A percentile compares a stretch with the other conserved stretches of the same genome.
Conservation (phyloP, 2,797 vertebrate genomes). For the Acanthis flammea region DNA sequence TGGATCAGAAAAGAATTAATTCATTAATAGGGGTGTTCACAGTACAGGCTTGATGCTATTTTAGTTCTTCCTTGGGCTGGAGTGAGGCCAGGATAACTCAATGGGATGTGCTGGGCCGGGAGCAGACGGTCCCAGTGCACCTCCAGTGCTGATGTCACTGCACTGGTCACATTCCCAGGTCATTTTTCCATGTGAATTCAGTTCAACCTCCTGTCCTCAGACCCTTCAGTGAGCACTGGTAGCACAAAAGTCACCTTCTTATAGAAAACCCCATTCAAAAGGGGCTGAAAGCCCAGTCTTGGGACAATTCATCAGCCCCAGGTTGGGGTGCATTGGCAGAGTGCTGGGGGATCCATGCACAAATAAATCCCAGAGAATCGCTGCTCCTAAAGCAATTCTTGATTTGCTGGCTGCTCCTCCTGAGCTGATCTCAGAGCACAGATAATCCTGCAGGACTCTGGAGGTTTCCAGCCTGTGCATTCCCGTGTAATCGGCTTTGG, state of each 20-base stretch:
- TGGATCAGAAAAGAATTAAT: constrained; percentile 22
- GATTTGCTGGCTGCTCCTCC: neutral
- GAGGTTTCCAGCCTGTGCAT: neutral
- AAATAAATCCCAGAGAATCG: rapidly evolving
- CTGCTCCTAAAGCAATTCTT: neutral
- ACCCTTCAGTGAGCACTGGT: neutral
- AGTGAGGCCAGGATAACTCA: neutral
- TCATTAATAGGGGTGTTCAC: neutral
- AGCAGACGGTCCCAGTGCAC: neutral
- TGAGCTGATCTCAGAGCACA: neutral
- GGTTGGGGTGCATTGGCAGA: rapidly evolving
- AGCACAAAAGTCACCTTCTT: neutral
- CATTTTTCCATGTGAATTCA: neutral
- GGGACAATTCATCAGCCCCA: neutral
- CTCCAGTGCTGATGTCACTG: neutral
- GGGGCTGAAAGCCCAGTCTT: neutral
- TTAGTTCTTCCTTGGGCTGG: neutral
- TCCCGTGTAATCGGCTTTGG: constrained; percentile 20
- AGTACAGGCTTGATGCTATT: neutral
- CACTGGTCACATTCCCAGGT: neutral
- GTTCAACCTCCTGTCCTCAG: neutral
- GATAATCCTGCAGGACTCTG: neutral
- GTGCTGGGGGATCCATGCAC: rapidly evolving
- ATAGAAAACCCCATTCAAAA: neutral
- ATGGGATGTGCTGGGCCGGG: neutral